Conservation (phyloP, 2,113 vertebrate genomes). For the Periophthalmus modestus region DNA sequence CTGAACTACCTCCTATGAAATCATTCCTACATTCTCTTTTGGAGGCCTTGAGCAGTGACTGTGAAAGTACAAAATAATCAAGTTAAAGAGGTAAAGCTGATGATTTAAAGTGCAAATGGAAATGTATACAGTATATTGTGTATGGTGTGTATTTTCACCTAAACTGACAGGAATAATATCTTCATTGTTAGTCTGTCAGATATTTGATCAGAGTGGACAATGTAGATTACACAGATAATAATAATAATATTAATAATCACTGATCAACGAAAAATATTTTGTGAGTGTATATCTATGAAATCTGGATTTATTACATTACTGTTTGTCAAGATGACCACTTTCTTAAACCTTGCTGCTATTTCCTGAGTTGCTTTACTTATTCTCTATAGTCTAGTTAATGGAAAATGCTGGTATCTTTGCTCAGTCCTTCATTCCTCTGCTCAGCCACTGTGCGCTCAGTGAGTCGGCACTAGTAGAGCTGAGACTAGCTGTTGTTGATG, state of each 20-base stretch:
- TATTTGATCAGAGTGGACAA: too few species aligned
- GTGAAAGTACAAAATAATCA: constrained; percentile 43
- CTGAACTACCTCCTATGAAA: constrained; percentile 72
- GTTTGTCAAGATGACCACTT: too few species aligned
- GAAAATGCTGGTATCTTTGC: constrained; percentile 81
- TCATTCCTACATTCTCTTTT: constrained; percentile 71
- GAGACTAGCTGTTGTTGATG: constrained; percentile 79
- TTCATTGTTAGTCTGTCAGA: too few species aligned
- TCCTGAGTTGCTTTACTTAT: constrained; percentile 1
- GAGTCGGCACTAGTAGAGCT: constrained; percentile 58
- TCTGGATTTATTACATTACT: too few species aligned
- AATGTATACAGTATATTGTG: too few species aligned
- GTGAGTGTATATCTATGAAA: too few species aligned
- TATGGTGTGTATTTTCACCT: too few species aligned
- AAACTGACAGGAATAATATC: too few species aligned
- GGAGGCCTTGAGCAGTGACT: constrained; percentile 68
- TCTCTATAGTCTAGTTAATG: constrained; percentile 76
- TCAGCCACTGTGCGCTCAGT: constrained; percentile 70
- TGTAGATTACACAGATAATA: too few species aligned
- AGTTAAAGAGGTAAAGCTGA: constrained; percentile 58
- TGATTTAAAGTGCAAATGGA: not conserved
- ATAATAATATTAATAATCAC: too few species aligned
- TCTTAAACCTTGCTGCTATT: not conserved
- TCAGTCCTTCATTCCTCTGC: constrained; percentile 55
- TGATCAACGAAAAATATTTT: too few species aligned